These are phyloP conservation scores for Tachypleus tridentatus DNA, from an alignment of 1,140 invertebrate species.

Conservation along the genomic window DNA sequence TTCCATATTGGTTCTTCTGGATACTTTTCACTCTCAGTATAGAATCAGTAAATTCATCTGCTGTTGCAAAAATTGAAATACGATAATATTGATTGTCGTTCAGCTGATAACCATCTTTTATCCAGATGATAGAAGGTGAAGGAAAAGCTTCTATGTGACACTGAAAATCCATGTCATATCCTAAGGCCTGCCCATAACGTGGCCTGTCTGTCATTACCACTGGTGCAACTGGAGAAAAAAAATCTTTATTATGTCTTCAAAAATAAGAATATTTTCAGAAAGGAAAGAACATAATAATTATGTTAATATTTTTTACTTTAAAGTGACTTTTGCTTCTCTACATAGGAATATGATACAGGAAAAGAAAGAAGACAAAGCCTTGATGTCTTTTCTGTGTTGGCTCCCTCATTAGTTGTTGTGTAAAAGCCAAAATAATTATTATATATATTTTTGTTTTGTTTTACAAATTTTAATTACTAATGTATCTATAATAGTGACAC, in stretches of 20 bases:
- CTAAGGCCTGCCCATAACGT: conserved; percentile 68
- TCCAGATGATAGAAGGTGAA: conserved; percentile 76
- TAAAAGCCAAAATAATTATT: too few species aligned
- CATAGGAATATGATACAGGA: too few species aligned
- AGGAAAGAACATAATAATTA: not conserved
- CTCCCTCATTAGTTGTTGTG: too few species aligned
- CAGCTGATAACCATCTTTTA: conserved; percentile 63
- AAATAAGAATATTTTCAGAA: not conserved
- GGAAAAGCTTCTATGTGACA: conserved; percentile 87
- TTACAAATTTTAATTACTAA: too few species aligned
- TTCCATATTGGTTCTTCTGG: conserved; percentile 76
- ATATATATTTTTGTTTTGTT: too few species aligned
- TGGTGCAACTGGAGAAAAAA: conserved; percentile 49
- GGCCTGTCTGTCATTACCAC: conserved; percentile 58
- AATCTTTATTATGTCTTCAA: not conserved
- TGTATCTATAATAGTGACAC: too few species aligned
- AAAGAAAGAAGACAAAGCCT: too few species aligned
- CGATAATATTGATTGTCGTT: conserved; percentile 75
- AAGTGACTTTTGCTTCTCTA: too few species aligned
- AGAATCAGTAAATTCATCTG: conserved; percentile 79
- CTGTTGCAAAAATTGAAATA: conserved; percentile 80
- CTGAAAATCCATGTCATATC: conserved; percentile 84
- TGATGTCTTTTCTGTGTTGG: too few species aligned
- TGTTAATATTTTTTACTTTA: too few species aligned
- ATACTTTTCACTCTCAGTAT: conserved; percentile 76